Base-by-base conservation (phyloP, 2,113 vertebrate genomes). In the Halcyon malimbica region DNA sequence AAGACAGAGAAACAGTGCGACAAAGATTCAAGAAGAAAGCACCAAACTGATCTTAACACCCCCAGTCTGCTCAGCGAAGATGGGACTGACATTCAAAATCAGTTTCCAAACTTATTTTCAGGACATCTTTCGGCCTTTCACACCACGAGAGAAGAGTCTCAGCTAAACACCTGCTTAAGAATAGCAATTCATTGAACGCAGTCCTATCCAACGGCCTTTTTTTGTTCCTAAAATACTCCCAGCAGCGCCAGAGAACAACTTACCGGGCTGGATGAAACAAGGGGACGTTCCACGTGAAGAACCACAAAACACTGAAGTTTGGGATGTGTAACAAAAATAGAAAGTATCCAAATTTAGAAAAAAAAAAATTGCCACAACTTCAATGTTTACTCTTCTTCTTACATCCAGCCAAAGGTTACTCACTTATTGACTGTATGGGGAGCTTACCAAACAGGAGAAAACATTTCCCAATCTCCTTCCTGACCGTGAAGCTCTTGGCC, bases 131-230 rank as follows among this genome's bases (percentile, higher is more conserved):
- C 26, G 2, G 37, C 31, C 5, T 31, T 51, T 26, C 7, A 4
- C 67, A 57, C 24, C 37, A 24, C 46, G 51, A 57, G 59, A 81
- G 59, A 53, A 57, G 25, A 59, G 33, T 4, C n/a, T 42, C 76
- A 68, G 39, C n/a, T 54, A 14, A 53, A 33, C 23, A 76, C 59
- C 46, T 59, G n/a, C 48, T 54, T 35, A 21, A 80, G n/a, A 50
- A 54, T 2, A 46, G 11, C 5, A 29, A n/a, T 5, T 33, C 29
- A n/a, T 0, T 31, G 9, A 24, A 39, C 3, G 41, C 19, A 11
- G 6, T n/a, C 31, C 56, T n/a, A 3, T 8, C 25, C 44, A 33
- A 29, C 3, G 1, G 9, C 53, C 25, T 41, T 37, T 37, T 33
- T 46, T 26, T 19, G 19, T 53, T 44, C 64, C 60, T 46, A 33